Percentiles rank a stretch among this genome's conserved stretches.
phyloP scores from a whole-genome alignment of 1,140 invertebrate species.

The Lepidotrigona ventralis region DNA sequence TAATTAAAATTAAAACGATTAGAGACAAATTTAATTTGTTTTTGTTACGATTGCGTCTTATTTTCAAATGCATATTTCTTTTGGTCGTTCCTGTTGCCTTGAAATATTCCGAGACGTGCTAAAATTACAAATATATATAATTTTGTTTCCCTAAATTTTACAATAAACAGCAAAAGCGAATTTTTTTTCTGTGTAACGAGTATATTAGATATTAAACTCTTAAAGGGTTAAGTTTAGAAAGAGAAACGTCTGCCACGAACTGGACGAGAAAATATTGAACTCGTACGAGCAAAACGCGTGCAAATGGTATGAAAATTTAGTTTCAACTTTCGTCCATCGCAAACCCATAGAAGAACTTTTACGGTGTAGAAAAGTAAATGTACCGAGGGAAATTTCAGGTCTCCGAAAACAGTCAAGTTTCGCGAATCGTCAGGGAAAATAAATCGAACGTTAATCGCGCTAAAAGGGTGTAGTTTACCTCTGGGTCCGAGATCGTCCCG shows the following conservation, averaged over 20 bases:
- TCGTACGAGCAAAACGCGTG: background rate
- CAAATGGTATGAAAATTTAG: no score
- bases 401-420: background rate
- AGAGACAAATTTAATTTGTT: no score
- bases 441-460: conserved; percentile 34
- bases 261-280: background rate
- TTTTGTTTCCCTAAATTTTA: no score
- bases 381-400: background rate
- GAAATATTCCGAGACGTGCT: no score
- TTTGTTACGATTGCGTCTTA: no score
- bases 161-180: no score
- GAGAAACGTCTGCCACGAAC: background rate
- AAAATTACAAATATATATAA: no score
- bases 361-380: background rate
- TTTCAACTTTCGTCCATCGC: background rate
- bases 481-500: conserved; percentile 56
- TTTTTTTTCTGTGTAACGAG: no score
- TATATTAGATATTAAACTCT: no score
- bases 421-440: background rate
- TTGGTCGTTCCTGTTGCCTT: no score
- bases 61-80: no score
- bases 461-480: conserved; percentile 53
- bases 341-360: background rate
- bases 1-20: no score
- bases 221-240: background rate